Evolutionary conservation across 2,797 vertebrate species (phyloP), one percentile per base, ranked within the genome.

Genomic region (Enteromius mattozi): DNA sequence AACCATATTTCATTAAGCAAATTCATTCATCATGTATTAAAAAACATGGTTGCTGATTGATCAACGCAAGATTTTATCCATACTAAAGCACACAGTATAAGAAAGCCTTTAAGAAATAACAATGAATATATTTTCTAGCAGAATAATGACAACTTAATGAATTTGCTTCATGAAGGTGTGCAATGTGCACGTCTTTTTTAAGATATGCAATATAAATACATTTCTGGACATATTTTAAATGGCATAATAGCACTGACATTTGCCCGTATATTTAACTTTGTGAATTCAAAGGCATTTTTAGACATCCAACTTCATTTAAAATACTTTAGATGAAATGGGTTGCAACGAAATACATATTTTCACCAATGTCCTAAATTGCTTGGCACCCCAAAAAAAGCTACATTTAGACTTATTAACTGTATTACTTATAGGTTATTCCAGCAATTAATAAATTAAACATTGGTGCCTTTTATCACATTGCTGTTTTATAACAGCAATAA

Each of bases 401-500:
- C 27, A 51, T 24, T 76, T 40, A 51, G 21, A 30, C 49, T 9
- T n/a, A 37, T 6, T 7, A 76, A 76, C 33, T 76, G 19, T 21
- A 33, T 78, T 49, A 19, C 27, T 54, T 54, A 2, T 0, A 69
- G 35, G 17, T 13, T 40, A 40, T 33, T 65, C 63, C 6, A 66
- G 16, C 30, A 33, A 37, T 69, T 69, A 69, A 69, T 37, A 19
- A 45, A 45, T 63, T 24, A 19, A 63, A 63, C 16, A 45, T n/a
- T n/a, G 61, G 27, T 35, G 40, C 17, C 33, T 13, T 40, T 69
- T 13, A n/a, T 54, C 42, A 79, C 19, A 35, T 59, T 37, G 51
- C 13, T 27, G 37, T 61, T 68, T 68, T 19, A 68, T 16, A 71
- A 71, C 21, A 71, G 13, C 69, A 71, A 27, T 45, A 71, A 71